These are phyloP conservation scores for Bryconaethiops microstoma DNA, from an alignment of 2,797 vertebrate species.

Conservation along the genomic window DNA sequence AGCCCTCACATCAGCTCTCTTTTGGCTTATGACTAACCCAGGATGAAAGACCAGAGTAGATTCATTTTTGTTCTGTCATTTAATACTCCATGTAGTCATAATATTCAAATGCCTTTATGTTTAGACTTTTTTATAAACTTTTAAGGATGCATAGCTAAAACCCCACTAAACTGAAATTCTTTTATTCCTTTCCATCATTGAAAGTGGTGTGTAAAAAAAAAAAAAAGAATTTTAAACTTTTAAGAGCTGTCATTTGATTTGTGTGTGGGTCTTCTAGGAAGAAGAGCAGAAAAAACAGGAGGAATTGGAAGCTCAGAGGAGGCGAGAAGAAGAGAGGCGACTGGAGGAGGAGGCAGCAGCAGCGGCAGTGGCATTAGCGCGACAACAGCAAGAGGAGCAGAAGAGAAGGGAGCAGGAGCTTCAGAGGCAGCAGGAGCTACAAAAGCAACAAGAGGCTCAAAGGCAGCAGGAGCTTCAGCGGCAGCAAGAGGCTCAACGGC, in stretches of 20 bases:
- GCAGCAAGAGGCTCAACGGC: conserved; percentile 91
- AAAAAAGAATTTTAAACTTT: neutral
- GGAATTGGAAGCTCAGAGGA: conserved; percentile 88
- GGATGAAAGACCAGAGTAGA: too few species aligned
- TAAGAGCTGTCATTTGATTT: neutral
- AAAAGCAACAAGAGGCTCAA: conserved; percentile 86
- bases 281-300: conserved; percentile 84
- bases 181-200: too few species aligned
- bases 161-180: too few species aligned
- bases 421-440: conserved; percentile 89
- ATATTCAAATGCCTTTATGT: neutral
- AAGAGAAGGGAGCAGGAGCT: conserved; percentile 86
- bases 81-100: too few species aligned
- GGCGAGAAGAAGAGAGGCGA: conserved; percentile 88
- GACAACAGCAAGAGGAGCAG: conserved; percentile 88
- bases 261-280: conserved; percentile 67
- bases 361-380: conserved; percentile 77
- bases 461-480: conserved; percentile 87
- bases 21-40: too few species aligned
- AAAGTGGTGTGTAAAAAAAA: neutral
- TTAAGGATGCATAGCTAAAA: too few species aligned
- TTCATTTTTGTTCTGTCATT: too few species aligned
- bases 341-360: conserved; percentile 88
- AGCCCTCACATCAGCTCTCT: neutral
- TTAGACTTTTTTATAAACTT: neutral